These are phyloP conservation scores for cattle (Bos taurus) DNA, from an alignment of 2,113 vertebrate genomes.

Conservation along the genomic window DNA sequence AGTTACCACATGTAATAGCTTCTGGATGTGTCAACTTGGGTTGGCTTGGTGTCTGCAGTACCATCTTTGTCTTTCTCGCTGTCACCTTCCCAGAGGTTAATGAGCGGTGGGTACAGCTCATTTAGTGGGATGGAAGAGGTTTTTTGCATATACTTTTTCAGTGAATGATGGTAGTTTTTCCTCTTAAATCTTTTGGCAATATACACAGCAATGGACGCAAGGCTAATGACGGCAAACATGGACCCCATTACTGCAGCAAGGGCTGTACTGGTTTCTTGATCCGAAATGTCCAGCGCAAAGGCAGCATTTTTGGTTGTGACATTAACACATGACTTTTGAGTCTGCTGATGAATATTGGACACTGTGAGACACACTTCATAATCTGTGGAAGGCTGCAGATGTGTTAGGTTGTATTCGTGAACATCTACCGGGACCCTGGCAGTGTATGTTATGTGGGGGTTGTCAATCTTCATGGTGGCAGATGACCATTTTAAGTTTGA, in stretches of 20 bases:
- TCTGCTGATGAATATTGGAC: slow-evolving; percentile 93
- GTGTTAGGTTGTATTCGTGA: slow-evolving; percentile 96
- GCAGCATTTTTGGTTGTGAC: slow-evolving; percentile 93
- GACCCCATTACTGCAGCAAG: slow-evolving; percentile 94
- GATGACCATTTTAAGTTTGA: slow-evolving; percentile 98
- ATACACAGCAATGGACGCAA: slow-evolving; percentile 89
- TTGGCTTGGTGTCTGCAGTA: slow-evolving; percentile 89
- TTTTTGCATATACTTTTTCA: slow-evolving; percentile 99
- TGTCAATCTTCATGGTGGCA: slow-evolving; percentile 98
- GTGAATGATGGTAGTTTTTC: slow-evolving; percentile 97
- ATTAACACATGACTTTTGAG: slow-evolving; percentile 94
- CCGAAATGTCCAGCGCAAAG: slow-evolving; percentile 89
- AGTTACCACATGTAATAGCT: slow-evolving; percentile 99
- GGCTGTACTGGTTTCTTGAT: slow-evolving; percentile 92
- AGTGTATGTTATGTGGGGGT: slow-evolving; percentile 97
- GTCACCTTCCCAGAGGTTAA: slow-evolving; percentile 98
- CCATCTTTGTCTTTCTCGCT: slow-evolving; percentile 96
- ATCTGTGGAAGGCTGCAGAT: slow-evolving; percentile 94
- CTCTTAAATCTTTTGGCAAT: slow-evolving; percentile 93
- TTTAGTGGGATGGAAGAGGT: slow-evolving; percentile 98
- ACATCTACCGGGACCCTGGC: slow-evolving; percentile 96
- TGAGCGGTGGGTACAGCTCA: slow-evolving; percentile 97
- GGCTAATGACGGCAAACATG: slow-evolving; percentile 91
- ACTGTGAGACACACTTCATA: slow-evolving; percentile 97
- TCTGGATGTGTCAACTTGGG: slow-evolving; percentile 97